phyloP scores from a whole-genome alignment of 92 coral and sea anemone species.

The Epizoanthus rinbou region DNA sequence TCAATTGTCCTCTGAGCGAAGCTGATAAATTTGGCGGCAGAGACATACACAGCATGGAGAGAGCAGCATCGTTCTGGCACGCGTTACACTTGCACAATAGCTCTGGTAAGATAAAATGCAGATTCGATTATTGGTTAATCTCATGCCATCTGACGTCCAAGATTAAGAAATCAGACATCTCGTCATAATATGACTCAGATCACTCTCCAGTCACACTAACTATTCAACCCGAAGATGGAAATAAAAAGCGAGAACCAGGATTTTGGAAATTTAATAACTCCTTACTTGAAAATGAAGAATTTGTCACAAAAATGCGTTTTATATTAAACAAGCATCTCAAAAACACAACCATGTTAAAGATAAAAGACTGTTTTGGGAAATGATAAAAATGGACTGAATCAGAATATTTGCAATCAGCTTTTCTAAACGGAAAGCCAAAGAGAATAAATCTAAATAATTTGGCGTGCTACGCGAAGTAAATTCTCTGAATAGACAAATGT shows the following conservation, averaged over 20 bases:
- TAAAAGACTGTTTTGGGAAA: constrained; percentile 29
- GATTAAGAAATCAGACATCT: constrained; percentile 26
- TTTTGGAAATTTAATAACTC: constrained; percentile 53
- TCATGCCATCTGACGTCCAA: constrained; percentile 27
- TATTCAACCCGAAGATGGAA: background rate
- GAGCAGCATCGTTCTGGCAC: constrained; percentile 25
- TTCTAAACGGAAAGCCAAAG: constrained; percentile 34
- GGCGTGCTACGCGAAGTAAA: constrained; percentile 29
- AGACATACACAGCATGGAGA: constrained; percentile 39
- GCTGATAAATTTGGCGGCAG: constrained; percentile 44
- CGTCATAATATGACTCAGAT: constrained; percentile 41
- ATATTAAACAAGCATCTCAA: constrained; percentile 15
- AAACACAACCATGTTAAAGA: constrained; percentile 29
- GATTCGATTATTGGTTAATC: constrained; percentile 45
- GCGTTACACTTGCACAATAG: constrained; percentile 21
- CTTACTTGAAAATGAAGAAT: constrained; percentile 42
- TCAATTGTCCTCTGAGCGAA: constrained; percentile 37
- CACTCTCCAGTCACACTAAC: constrained; percentile 31
- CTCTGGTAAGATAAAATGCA: constrained; percentile 46
- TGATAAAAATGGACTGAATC: constrained; percentile 49
- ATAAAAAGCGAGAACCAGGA: constrained; percentile 41
- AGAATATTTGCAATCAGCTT: constrained; percentile 36
- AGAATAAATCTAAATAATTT: constrained; percentile 13
- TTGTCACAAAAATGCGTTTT: constrained; percentile 12
- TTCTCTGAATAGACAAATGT: constrained; percentile 11